These are phyloP conservation scores for Oryzias curvinotus DNA, from an alignment of 2,113 vertebrate species.

Conservation along the genomic window DNA sequence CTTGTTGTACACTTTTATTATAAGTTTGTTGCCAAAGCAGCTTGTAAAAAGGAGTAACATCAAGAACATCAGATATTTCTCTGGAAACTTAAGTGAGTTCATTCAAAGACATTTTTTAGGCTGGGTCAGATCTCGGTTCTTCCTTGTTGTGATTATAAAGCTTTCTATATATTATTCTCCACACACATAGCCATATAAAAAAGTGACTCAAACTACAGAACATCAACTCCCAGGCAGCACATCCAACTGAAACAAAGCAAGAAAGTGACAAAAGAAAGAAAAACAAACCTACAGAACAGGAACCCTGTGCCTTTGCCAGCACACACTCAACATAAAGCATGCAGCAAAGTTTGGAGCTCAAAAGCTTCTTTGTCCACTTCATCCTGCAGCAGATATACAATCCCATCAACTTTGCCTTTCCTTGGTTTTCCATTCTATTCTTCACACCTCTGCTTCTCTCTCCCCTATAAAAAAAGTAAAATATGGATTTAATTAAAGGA, in stretches of 20 bases:
- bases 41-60: no score
- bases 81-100: no score
- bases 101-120: no score
- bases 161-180: no score
- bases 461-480: slow-evolving; percentile 30
- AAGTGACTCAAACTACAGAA: background rate
- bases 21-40: no score
- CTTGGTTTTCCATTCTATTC: background rate
- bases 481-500: slow-evolving; percentile 18
- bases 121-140: no score
- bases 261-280: background rate
- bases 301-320: background rate
- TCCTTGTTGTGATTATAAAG: no score
- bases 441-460: slow-evolving; percentile 10
- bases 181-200: slow-evolving; percentile 3
- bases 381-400: slow-evolving; percentile 17
- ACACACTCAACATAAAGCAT: background rate
- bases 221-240: slow-evolving; percentile 1
- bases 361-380: slow-evolving; percentile 39
- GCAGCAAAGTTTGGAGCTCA: slow-evolving; percentile 11
- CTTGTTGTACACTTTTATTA: no score
- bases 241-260: background rate
- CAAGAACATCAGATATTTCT: no score
- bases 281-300: background rate
- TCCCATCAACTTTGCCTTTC: background rate